Conservation (phyloP, 2,113 vertebrate species). For the Dasypus novemcinctus region DNA sequence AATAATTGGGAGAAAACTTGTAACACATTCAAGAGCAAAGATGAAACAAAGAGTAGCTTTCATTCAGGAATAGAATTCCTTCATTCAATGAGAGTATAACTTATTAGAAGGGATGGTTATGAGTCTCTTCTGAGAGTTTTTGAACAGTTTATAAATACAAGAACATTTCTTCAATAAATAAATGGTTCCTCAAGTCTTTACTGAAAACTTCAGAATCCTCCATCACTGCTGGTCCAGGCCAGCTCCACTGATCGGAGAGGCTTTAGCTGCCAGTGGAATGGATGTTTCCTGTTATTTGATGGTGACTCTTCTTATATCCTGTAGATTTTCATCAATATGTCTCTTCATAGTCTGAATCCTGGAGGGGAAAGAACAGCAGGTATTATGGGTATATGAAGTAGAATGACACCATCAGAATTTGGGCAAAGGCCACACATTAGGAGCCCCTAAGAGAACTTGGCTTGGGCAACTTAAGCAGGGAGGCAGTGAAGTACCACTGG, state of each 20-base stretch:
- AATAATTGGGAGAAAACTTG: constrained; percentile 25
- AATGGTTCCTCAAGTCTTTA: constrained; percentile 29
- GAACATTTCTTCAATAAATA: constrained; percentile 68
- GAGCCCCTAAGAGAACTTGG: neutral
- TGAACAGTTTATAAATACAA: constrained; percentile 69
- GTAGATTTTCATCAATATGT: constrained; percentile 70
- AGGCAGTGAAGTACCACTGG: neutral
- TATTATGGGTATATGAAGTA: neutral
- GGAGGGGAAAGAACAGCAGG: neutral
- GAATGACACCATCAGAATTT: fast-evolving
- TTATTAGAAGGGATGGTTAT: neutral
- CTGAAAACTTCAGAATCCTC: constrained; percentile 12
- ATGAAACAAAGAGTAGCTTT: constrained; percentile 26
- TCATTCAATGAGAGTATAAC: constrained; percentile 25
- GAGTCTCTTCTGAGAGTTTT: constrained; percentile 55
- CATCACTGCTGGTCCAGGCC: neutral
- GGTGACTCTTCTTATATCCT: neutral
- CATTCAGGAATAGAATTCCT: constrained; percentile 43
- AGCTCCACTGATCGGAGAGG: neutral
- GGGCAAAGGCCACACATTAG: neutral
- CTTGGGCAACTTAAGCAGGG: neutral
- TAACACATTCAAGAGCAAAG: constrained; percentile 38
- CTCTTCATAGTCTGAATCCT: constrained; percentile 85
- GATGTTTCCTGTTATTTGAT: neutral
- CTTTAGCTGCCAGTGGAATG: neutral